phyloP scores from a whole-genome alignment of 2,113 vertebrate genomes.

The Catagonus wagneri region DNA sequence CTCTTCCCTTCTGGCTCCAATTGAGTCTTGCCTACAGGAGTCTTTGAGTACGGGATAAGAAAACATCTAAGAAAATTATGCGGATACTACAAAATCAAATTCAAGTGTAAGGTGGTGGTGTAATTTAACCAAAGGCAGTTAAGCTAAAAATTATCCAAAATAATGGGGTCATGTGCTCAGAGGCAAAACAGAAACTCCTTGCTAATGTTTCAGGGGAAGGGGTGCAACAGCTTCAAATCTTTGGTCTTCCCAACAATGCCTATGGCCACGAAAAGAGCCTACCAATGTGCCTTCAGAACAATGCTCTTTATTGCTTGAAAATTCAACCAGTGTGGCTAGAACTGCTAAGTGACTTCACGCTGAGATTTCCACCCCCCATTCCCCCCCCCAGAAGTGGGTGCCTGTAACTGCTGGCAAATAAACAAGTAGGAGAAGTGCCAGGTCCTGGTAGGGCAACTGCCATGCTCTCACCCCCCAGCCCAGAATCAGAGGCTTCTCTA shows the following conservation, averaged over 20 bases:
- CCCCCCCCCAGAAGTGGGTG: not conserved
- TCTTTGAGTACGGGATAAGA: not conserved
- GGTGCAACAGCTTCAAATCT: not conserved
- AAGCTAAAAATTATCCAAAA: slow-evolving; percentile 47
- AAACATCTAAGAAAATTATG: not conserved
- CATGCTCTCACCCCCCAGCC: not conserved
- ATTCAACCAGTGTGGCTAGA: not conserved
- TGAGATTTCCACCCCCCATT: not conserved
- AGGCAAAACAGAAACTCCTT: slow-evolving; percentile 54
- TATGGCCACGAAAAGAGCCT: not conserved
- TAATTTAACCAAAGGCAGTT: not conserved
- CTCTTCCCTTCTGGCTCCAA: not conserved
- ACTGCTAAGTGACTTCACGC: not conserved
- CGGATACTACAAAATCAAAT: not conserved
- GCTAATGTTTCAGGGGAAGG: not conserved
- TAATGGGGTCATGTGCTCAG: not conserved
- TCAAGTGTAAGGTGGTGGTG: not conserved
- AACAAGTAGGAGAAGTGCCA: not conserved
- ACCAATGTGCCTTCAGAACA: not conserved
- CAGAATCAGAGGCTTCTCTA: not conserved
- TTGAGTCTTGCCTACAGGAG: not conserved
- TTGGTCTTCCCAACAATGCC: slow-evolving; percentile 50
- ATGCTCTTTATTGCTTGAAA: not conserved
- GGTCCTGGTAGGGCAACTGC: no score
- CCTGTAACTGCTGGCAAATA: not conserved